phyloP scores from a whole-genome alignment of 2,888 invertebrate genomes.

The Dryobotodes eremita region DNA sequence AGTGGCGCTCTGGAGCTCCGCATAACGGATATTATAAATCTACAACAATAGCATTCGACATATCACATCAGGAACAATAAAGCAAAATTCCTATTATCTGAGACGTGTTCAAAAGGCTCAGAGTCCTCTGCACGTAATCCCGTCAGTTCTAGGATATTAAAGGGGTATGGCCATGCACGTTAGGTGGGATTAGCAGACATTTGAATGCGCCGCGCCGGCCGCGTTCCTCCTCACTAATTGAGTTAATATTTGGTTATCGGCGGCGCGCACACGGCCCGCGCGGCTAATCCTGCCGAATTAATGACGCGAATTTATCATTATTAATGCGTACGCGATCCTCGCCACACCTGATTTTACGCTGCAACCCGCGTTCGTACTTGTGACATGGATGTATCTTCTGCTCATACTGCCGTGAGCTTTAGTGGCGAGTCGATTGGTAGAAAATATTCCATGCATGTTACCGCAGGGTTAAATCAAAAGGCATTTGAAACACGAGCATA shows the following conservation, averaged over 20 bases:
- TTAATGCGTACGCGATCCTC: constrained; percentile 86
- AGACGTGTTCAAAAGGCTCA: constrained; percentile 22
- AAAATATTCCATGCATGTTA: not conserved
- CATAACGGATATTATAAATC: constrained; percentile 13
- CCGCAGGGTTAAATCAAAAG: not conserved
- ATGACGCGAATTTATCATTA: constrained; percentile 90
- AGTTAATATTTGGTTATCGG: constrained; percentile 91
- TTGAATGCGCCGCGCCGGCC: constrained; percentile 83
- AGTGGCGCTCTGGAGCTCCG: constrained; percentile 7
- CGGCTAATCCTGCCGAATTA: constrained; percentile 88
- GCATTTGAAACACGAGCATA: not conserved
- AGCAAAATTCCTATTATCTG: not conserved
- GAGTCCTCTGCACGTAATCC: constrained; percentile 30
- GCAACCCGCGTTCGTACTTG: constrained; percentile 57
- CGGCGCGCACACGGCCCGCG: constrained; percentile 85
- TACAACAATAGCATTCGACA: not conserved
- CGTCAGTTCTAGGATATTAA: constrained; percentile 62
- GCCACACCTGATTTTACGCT: constrained; percentile 83
- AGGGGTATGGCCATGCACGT: constrained; percentile 69
- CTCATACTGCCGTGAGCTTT: not conserved
- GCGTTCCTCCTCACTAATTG: constrained; percentile 87
- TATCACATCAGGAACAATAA: constrained; percentile 1
- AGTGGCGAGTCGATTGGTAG: not conserved
- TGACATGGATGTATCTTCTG: constrained; percentile 9
- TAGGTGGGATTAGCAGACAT: constrained; percentile 82